phyloP scores from a whole-genome alignment of 2,797 vertebrate genomes.

The Natrix natrix region DNA sequence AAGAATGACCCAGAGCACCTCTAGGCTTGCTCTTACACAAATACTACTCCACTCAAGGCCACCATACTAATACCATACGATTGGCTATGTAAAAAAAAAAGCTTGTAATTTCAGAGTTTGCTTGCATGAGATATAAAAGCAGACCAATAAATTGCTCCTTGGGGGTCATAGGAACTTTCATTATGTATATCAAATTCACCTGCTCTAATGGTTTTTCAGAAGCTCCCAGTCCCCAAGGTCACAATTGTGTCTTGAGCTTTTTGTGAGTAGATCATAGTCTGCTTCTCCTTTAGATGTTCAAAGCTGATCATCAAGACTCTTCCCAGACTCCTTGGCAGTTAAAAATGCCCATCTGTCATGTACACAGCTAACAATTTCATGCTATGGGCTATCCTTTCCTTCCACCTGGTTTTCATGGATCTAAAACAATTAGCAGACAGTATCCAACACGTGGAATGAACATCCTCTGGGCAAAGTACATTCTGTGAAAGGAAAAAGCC shows the following conservation, averaged over 20 bases:
- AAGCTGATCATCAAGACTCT: neutral
- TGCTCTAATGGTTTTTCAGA: neutral
- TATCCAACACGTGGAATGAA: neutral
- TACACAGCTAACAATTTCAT: neutral
- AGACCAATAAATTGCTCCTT: neutral
- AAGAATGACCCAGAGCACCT: neutral
- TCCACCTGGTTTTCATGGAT: conserved; percentile 8
- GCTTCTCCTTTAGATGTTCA: neutral
- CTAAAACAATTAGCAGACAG: conserved; percentile 5
- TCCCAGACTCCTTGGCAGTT: neutral
- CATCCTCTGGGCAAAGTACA: neutral
- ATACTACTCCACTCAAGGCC: neutral
- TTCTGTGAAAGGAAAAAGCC: conserved; percentile 1
- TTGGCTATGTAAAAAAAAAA: neutral
- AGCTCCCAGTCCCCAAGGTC: neutral
- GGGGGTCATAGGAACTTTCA: neutral
- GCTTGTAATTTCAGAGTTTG: neutral
- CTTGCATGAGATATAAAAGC: neutral
- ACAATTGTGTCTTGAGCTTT: neutral
- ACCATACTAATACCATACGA: neutral
- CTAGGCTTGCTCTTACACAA: neutral
- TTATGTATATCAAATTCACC: neutral
- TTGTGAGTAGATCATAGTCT: neutral
- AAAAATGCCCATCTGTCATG: neutral
- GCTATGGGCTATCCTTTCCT: neutral